phyloP scores from a whole-genome alignment of 2,113 vertebrate species.

The Melanostigma gelatinosum region DNA sequence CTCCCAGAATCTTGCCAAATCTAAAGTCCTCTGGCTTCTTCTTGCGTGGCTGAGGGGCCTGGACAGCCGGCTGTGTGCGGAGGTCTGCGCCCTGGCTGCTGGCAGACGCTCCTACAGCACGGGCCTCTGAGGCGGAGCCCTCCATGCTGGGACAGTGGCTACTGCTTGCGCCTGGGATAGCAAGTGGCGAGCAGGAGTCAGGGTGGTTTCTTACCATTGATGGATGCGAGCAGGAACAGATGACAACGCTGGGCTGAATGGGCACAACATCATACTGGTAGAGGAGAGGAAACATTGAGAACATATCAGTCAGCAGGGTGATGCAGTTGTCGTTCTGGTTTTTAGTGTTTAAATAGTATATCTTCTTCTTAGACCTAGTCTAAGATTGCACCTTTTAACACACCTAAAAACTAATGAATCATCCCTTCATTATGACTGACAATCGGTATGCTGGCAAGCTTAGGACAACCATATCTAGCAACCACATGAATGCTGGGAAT shows the following conservation, averaged over 20 bases:
- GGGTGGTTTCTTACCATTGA: constrained; percentile 97
- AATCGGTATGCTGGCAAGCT: background rate
- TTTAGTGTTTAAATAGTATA: background rate
- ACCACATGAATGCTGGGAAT: background rate
- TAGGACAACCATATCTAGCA: background rate
- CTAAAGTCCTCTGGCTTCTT: constrained; percentile 97
- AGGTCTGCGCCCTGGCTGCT: constrained; percentile 82
- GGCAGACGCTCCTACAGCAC: constrained; percentile 77
- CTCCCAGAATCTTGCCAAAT: constrained; percentile 97
- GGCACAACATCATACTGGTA: constrained; percentile 97
- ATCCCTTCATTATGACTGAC: background rate
- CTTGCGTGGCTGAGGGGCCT: constrained; percentile 91
- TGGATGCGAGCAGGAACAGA: constrained; percentile 95
- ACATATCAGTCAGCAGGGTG: constrained; percentile 18
- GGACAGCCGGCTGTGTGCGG: constrained; percentile 72
- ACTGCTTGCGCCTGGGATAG: constrained; percentile 86
- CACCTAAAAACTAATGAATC: background rate
- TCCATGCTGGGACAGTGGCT: constrained; percentile 91
- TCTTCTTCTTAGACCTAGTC: background rate
- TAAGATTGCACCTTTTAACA: background rate
- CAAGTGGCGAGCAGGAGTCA: constrained; percentile 88
- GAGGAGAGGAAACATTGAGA: constrained; percentile 36
- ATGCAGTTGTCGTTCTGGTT: background rate
- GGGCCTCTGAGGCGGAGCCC: constrained; percentile 81
- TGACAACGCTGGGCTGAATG: constrained; percentile 94